Evolutionary conservation across 2,113 vertebrate species (phyloP), one percentile per base, ranked within the genome.

Genomic region (Agelaius tricolor): DNA sequence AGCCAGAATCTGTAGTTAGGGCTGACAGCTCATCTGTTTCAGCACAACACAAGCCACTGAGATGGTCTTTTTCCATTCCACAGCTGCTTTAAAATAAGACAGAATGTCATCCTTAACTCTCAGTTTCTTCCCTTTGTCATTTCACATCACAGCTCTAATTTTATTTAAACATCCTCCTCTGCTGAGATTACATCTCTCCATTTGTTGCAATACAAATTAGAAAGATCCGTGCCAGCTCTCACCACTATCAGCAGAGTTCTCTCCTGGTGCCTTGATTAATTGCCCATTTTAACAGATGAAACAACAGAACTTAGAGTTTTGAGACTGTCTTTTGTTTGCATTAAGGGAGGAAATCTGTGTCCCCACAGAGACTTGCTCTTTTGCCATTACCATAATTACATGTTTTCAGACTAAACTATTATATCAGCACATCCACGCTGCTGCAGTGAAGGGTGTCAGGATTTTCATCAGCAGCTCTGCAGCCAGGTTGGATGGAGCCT

Each of bases 131-230:
- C 31, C 33, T 72, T 81, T 84, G 79, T 89, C 88, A 90, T 76
- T 74, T 88, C 73, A 23, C 74, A 87, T 81, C 72, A 86, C 88
- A 87, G 79, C 41, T 92, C 67, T 90, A 81, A 93, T 92, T 96
- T 88, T 85, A 93, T 88, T 94, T 93, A 92, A 96, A 88, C 93
- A 92, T 24, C 63, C 65, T 84, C n/a, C 49, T 77, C 72, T 61
- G 39, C 78, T 76, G 71, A 1, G 18, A 95, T 95, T 86, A 84
- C 76, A 92, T 88, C 87, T 92, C 85, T 93, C 92, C 92, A 86
- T 96, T 93, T 95, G 92, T 94, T 89, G 81, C 57, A 65, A 65
- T 19, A 95, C 90, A 93, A 95, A 95, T 94, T 81, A 94, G 52
- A 41, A 81, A 84, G 76, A 57, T n/a, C 27, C 0, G 2, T 89